Base-by-base conservation (phyloP, 2,888 invertebrate species). In the Drosophila stalkeri region DNA sequence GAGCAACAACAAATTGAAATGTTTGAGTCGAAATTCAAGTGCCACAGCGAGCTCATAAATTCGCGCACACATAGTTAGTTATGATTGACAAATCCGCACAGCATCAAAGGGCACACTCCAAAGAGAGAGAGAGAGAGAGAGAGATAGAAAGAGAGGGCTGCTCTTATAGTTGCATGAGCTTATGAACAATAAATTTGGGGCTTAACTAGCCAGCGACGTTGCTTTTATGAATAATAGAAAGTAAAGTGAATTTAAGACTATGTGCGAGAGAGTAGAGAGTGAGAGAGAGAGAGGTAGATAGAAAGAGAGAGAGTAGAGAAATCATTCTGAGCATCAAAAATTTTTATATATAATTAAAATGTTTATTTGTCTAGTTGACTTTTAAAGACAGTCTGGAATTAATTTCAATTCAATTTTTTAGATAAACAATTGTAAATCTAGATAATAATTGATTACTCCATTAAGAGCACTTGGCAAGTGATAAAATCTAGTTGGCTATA, bases 21-120 rank as follows among this genome's bases (percentile, higher is more conserved):
- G 54, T 35, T 41, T 41, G 51, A 49, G 39, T 67, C 43, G 55
- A 55, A 61, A 39, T 51, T 61, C 23, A 49, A 67, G 35, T 37
- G 44, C 33, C 49, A 39, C 20, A 44, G 37, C 43, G 27, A 56
- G 51, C 51, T 54, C 44, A 59, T 7, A 60, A 35, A 18, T 23
- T 12, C 14, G 23, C n/a, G 6, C 18, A 44, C 31, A 44, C 37
- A 63, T 31, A 57, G 46, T 41, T 31, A 57, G 46, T 41, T 60
- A 43, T 63, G 63, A 65, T 65, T 69, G 63, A 68, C 56, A 68
- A 68, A 76, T 76, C 76, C 60, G 43, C 35, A 9, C 47, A 20
- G 4, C 43, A 66, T 44, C 59, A 62, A 16, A 51, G 67, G 37
- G 47, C 67, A 11, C 18, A 3, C 35, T 1, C 27, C 27, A 27